Evolutionary conservation across 2,888 invertebrate species (phyloP).

Genomic region (Ephialtes manifestator): DNA sequence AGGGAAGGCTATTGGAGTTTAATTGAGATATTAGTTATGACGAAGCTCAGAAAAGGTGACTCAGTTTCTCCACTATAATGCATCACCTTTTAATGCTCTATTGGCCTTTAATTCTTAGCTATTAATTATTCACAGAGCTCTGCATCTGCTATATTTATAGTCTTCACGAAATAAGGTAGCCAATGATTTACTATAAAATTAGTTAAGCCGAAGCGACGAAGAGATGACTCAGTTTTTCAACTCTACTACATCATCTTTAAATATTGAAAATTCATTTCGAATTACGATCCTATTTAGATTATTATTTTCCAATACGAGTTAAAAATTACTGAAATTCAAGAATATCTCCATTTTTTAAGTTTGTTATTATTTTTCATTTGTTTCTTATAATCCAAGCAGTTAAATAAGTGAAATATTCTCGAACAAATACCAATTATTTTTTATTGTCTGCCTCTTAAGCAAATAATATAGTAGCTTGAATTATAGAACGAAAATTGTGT

Average conservation of each 20-base stretch:
- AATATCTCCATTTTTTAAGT: no score
- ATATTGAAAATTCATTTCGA: neutral
- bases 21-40: slow-evolving; percentile 24
- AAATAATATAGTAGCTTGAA: no score
- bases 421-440: no score
- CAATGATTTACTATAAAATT: neutral
- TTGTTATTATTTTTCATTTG: no score
- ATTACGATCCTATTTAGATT: neutral
- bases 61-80: neutral
- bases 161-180: neutral
- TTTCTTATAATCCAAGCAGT: no score
- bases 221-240: neutral
- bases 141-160: neutral
- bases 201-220: neutral
- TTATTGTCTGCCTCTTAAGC: no score
- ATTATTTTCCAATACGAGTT: neutral
- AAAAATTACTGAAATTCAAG: neutral
- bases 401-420: no score
- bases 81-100: slow-evolving; percentile 8
- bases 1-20: neutral
- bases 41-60: neutral
- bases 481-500: no score
- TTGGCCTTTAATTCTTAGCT: slow-evolving; percentile 8
- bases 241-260: neutral
- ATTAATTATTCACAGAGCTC: slow-evolving; percentile 6